Evolutionary conservation across 1,140 invertebrate genomes (phyloP).

Genomic region (Rhagoletis zephyria): DNA sequence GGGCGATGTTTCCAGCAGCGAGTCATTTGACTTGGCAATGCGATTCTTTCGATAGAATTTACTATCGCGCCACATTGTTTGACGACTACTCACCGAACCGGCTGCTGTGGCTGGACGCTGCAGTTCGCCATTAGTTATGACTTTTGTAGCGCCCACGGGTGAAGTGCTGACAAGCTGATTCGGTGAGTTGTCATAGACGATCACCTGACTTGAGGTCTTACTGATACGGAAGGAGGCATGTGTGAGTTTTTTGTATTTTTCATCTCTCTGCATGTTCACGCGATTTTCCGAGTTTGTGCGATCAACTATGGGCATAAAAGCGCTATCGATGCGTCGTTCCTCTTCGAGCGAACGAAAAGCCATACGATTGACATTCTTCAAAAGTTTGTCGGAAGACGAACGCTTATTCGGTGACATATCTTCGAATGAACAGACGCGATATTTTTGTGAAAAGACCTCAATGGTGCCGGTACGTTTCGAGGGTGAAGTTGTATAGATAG

Average conservation of each 20-base stretch:
- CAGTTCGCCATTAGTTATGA: slow-evolving; percentile 61
- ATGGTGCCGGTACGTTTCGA: slow-evolving; percentile 71
- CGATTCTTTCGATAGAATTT: slow-evolving; percentile 72
- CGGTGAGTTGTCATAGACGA: slow-evolving; percentile 57
- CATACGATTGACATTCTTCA: slow-evolving; percentile 70
- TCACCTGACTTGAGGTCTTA: slow-evolving; percentile 64
- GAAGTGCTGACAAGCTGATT: slow-evolving; percentile 46
- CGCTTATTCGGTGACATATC: slow-evolving; percentile 68
- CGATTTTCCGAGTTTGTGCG: slow-evolving; percentile 72
- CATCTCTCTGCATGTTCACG: slow-evolving; percentile 68
- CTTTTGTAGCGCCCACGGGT: not conserved
- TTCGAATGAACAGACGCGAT: slow-evolving; percentile 72
- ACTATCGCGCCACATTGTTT: slow-evolving; percentile 71
- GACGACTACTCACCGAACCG: slow-evolving; percentile 59
- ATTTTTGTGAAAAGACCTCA: slow-evolving; percentile 73
- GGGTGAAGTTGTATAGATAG: slow-evolving; percentile 73
- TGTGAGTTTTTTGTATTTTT: slow-evolving; percentile 72
- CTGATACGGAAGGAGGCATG: slow-evolving; percentile 71
- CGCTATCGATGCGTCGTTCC: slow-evolving; percentile 72
- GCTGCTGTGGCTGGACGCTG: slow-evolving; percentile 61
- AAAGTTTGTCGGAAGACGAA: slow-evolving; percentile 58
- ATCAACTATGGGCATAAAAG: slow-evolving; percentile 70
- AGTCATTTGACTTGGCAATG: slow-evolving; percentile 72
- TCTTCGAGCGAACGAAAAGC: slow-evolving; percentile 72
- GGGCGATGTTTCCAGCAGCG: slow-evolving; percentile 68